These are phyloP conservation scores for Marcusenius ussheri DNA, from an alignment of 2,113 vertebrate genomes.

Conservation along the genomic window DNA sequence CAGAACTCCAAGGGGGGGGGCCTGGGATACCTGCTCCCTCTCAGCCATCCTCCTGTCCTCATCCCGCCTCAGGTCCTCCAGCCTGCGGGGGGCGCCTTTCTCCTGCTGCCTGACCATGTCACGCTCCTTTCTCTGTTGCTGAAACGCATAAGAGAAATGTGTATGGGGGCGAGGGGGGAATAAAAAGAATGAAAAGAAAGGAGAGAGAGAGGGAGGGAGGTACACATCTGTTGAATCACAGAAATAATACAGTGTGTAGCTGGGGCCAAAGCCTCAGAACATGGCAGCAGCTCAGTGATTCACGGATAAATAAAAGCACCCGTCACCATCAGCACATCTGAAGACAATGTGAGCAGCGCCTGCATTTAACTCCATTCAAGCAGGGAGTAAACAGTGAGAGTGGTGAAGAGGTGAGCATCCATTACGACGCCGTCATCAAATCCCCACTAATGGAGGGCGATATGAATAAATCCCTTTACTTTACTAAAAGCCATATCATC, in stretches of 20 bases:
- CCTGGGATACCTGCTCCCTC: constrained; percentile 80
- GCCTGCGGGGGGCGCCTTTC: constrained; percentile 77
- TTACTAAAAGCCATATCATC: background rate
- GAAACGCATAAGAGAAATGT: constrained; percentile 10
- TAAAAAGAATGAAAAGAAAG: constrained; percentile 29
- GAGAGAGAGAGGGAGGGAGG: background rate
- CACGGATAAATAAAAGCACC: background rate
- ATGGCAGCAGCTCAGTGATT: background rate
- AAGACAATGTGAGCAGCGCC: background rate
- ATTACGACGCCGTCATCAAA: background rate
- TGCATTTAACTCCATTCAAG: background rate
- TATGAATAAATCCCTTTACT: background rate
- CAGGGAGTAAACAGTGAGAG: background rate
- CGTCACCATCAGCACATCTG: background rate
- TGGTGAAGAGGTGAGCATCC: background rate
- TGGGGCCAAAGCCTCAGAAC: background rate
- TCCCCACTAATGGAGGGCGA: background rate
- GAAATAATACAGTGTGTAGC: background rate
- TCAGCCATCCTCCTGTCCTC: constrained; percentile 81
- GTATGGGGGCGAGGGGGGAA: background rate
- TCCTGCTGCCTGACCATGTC: constrained; percentile 83
- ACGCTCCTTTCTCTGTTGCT: constrained; percentile 86
- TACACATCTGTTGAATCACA: background rate
- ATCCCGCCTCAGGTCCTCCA: constrained; percentile 81
- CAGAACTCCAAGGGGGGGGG: background rate